Percentiles rank a stretch among this genome's conserved stretches.
phyloP scores from a whole-genome alignment of 2,113 vertebrate species.

The Verasper variegatus region DNA sequence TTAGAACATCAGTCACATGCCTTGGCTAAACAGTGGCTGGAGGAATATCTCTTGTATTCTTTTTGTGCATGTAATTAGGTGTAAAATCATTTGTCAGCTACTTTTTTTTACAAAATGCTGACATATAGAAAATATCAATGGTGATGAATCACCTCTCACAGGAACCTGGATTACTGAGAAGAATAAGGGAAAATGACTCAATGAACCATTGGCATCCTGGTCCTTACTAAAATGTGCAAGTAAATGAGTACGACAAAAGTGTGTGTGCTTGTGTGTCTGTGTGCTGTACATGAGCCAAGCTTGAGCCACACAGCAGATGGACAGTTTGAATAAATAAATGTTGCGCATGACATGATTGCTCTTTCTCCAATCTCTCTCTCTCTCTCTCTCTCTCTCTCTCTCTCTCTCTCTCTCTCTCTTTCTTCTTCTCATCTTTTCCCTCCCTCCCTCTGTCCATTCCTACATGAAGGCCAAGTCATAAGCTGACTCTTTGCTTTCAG shows the following conservation, averaged over 20 bases:
- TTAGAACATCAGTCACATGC: too few species aligned
- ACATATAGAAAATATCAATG: conserved; percentile 1
- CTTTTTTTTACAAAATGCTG: conserved; percentile 8
- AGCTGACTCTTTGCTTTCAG: conserved; percentile 68
- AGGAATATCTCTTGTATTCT: not conserved
- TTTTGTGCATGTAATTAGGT: not conserved
- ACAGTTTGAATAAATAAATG: conserved; percentile 81
- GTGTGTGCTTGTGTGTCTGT: conserved; percentile 6
- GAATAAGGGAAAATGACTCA: conserved; percentile 22
- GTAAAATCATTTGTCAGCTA: not conserved
- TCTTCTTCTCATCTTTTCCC: conserved; percentile 12
- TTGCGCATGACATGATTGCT: conserved; percentile 58
- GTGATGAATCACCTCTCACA: not conserved
- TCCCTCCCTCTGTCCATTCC: conserved; percentile 40
- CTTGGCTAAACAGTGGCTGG: not conserved
- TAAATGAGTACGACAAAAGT: conserved; percentile 7
- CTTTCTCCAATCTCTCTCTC: conserved; percentile 13
- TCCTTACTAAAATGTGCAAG: not conserved
- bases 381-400: conserved; percentile 6
- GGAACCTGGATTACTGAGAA: not conserved
- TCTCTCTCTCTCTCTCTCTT: conserved; percentile 6
- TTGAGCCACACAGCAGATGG: conserved; percentile 76
- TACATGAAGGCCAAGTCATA: conserved; percentile 68
- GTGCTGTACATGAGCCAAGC: conserved; percentile 45
- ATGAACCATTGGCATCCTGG: conserved; percentile 13